These are phyloP conservation scores for Brachionus rubens DNA, from an alignment of 1,140 invertebrate genomes.

Conservation along the genomic window DNA sequence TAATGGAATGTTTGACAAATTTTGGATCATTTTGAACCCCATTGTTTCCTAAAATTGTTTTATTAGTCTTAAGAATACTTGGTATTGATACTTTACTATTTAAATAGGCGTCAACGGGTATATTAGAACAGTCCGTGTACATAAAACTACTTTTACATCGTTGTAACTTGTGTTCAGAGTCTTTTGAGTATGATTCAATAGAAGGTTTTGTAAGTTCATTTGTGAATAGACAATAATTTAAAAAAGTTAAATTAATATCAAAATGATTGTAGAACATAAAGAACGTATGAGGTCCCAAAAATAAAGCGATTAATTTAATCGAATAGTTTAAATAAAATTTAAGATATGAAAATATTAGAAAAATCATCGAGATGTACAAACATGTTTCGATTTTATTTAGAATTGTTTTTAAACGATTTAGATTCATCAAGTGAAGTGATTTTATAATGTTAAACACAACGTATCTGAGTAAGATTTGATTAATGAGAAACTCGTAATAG, in stretches of 20 bases:
- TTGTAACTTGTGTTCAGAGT: background rate
- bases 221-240: slow-evolving; percentile 19
- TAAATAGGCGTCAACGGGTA: background rate
- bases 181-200: background rate
- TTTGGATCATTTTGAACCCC: too few species aligned
- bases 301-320: background rate
- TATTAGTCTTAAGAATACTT: background rate
- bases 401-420: background rate
- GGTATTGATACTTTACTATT: background rate
- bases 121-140: slow-evolving; percentile 22
- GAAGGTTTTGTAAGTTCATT: background rate
- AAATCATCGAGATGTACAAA: background rate
- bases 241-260: background rate
- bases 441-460: background rate
- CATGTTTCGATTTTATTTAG: background rate
- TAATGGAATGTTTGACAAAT: too few species aligned
- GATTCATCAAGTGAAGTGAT: background rate
- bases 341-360: background rate
- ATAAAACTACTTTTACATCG: background rate
- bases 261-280: slow-evolving; percentile 22
- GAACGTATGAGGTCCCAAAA: background rate
- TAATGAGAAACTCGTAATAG: slow-evolving; percentile 13
- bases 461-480: background rate
- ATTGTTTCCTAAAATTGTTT: background rate
- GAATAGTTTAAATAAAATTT: slow-evolving; percentile 13